Base-by-base conservation (phyloP, 2,113 vertebrate genomes). In the Gila orcuttii region DNA sequence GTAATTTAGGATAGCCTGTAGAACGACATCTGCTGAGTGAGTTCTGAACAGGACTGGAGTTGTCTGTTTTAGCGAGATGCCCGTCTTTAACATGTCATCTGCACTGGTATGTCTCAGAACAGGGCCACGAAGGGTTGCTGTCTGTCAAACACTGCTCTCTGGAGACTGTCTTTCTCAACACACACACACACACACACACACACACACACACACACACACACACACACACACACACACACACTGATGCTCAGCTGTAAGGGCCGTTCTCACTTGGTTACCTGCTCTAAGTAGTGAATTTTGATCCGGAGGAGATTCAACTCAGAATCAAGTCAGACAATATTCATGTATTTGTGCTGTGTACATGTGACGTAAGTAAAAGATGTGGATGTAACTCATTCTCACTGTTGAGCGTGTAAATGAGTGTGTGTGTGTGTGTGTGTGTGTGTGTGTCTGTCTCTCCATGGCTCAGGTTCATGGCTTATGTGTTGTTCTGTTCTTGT, bases 401-500 rank as follows among this genome's bases (percentile, higher is more conserved):
- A 45, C 71, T 42, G 36, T 42, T 71, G 68, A 42, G 36, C 4
- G 21, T 71, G 10, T 71, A 39, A 42, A 71, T 71, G 68, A 42
- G 42, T 11, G 21, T 57, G 55, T 19, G 23, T 6, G 71, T 86
- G 25, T 31, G 45, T 28, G 23, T 31, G 17, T 59, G 31, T 52
- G 36, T 85, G 86, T 81, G 13, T 33, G 45, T 28, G 39, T 19
- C 31, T 9, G 64, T 25, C 28, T 28, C 28, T 28, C 69, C 81
- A 87, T 86, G 82, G 25, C 82, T 86, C 77, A 76, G 80, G 86
- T 55, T 69, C 57, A 82, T 81, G 75, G 50, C 47, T 85, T 75
- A 85, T 85, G 55, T 85, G 82, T 89, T 83, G 23, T 74, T 89
- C 69, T 89, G 85, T 85, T 88, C 69, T 87, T 89, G 85, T 88